Base-by-base conservation (phyloP, 2,797 vertebrate species). In the Halcyon smyrnensis region DNA sequence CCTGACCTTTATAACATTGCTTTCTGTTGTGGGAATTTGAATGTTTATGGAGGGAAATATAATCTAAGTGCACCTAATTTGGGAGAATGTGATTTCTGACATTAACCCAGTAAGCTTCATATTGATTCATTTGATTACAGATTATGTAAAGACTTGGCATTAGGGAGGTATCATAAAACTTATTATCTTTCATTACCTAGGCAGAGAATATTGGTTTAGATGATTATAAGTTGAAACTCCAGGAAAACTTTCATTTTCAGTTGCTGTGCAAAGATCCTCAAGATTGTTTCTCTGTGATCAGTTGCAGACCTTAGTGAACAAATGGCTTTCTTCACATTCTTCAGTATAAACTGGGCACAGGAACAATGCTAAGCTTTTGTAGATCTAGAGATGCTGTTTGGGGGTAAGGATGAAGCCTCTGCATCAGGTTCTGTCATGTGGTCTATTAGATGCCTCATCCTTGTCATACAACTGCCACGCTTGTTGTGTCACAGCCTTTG, bases 111-210 rank as follows among this genome's bases (percentile, higher is more conserved):
- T 71, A 76, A 95, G 63, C 81, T 80, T 93, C 91, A 87, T 95
- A 97, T 95, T 96, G 92, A 97, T 95, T 97, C 94, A 87, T 93
- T 94, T 56, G 69, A 96, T 96, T 97, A 92, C 93, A 80, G 87
- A 94, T 97, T 97, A 96, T 91, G 56, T 96, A 93, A 97, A 97
- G 84, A 73, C 64, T 75, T 97, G 86, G 89, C 93, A 96, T 96
- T 93, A 96, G 94, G 96, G 54, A 95, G 68, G 50, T 76, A 51
- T 89, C 78, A 68, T 93, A 97, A 97, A 98, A 95, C 11, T 48
- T 96, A 92, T 76, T 95, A 95, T 87, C 94, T 97, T 97, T 97
- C 96, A 96, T 97, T 96, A 93, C 88, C 87, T 76, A 62, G 84
- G 91, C 86, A 97, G 95, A 97, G 86, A 95, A 92, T 84, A 93